Base-by-base conservation (phyloP, 2,797 vertebrate species). In the Emydoidea blandingii region DNA sequence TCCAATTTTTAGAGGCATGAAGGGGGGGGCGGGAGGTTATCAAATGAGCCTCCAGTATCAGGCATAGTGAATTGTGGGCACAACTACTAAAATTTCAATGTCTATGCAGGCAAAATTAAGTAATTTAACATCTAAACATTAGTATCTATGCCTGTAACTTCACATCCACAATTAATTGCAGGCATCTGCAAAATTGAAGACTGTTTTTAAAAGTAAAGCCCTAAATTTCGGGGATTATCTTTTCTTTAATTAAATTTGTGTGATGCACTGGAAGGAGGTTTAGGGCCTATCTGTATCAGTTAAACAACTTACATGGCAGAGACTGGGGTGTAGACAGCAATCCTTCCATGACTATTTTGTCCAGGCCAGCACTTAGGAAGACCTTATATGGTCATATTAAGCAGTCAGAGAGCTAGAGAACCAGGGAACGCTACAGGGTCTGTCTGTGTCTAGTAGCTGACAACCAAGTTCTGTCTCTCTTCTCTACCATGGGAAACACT, bases 401-500 rank as follows among this genome's bases (percentile, higher is more conserved):
- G 47, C 79, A 59, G 14, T 91, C 78, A 92, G n/a, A 80, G 90
- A 85, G 50, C 85, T 31, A 85, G 10, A 54, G 53, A 79, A 37
- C 41, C 47, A 81, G 27, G 31, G 31, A 34, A 62, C 4, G 4
- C 31, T 34, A 62, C 29, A 62, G 59, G 21, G 41, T 79, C 49
- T 57, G 54, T 65, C 29, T 34, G 31, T 72, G 27, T 72, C 79
- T 93, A 57, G 81, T 79, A 27, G 79, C 47, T 83, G 80, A 62
- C 50, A 90, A 87, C 41, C 72, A 88, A 72, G 12, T 1, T 44
- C 53, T 95, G 90, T 65, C 80, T 96, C 47, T 89, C 86, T 81
- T 87, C 91, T 82, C 85, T 88, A 83, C n/a, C 57, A 79, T 84
- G 29, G 54, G 18, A 87, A 72, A 74, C 41, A 83, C 72, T 25